These are phyloP conservation scores for Forbesichthys agassizii DNA, from an alignment of 2,113 vertebrate genomes.

Conservation along the genomic window DNA sequence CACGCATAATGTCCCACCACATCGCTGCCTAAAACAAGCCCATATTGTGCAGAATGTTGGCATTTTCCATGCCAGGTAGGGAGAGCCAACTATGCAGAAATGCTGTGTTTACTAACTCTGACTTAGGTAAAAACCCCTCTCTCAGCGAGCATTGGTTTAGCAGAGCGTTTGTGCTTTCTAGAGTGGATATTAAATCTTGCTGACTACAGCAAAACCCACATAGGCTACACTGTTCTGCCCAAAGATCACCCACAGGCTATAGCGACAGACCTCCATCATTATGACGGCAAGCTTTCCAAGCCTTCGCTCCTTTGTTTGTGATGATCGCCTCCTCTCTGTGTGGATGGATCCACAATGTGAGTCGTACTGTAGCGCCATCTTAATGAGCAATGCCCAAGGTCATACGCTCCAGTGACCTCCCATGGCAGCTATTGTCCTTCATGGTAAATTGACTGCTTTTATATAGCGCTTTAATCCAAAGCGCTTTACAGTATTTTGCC, in stretches of 20 bases:
- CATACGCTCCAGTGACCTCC: constrained; percentile 11
- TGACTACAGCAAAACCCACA: constrained; percentile 64
- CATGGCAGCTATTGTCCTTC: too few species aligned
- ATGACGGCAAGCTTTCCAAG: constrained; percentile 35
- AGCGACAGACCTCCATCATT: constrained; percentile 38
- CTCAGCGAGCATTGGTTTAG: constrained; percentile 62
- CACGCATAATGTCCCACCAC: not conserved
- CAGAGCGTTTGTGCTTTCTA: constrained; percentile 58
- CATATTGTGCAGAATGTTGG: not conserved
- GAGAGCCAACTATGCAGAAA: constrained; percentile 44
- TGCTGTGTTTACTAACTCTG: constrained; percentile 42
- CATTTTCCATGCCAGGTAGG: constrained; percentile 41
- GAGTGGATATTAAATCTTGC: constrained; percentile 64
- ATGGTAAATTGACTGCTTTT: too few species aligned
- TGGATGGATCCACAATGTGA: constrained; percentile 34
- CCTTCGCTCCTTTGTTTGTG: constrained; percentile 44
- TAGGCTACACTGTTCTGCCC: constrained; percentile 48
- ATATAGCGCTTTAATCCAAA: too few species aligned
- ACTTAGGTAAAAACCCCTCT: not conserved
- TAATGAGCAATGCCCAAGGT: constrained; percentile 51
- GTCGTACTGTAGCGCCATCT: constrained; percentile 45
- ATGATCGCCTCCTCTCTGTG: not conserved
- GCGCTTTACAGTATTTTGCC: too few species aligned
- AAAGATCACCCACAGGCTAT: constrained; percentile 31
- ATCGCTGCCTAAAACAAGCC: not conserved